Base-by-base conservation (phyloP, 2,113 vertebrate species). In the Rhinoderma darwinii region DNA sequence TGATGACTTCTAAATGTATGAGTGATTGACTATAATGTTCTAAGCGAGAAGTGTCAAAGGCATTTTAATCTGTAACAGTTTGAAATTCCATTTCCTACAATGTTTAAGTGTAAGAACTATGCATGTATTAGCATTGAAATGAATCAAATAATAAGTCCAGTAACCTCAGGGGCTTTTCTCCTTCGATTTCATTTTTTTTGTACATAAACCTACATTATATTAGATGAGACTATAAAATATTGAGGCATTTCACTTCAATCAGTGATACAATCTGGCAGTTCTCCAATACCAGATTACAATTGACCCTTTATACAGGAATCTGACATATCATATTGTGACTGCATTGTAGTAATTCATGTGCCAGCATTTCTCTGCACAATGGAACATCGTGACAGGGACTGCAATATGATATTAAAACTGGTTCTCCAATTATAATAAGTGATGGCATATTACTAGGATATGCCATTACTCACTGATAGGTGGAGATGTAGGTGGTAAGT, bases 21-120 rank as follows among this genome's bases (percentile, higher is more conserved):
- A 37, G 39, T 75, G 72, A 84, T 73, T 54, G 51, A 61, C 83
- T 43, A 76, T 84, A 75, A 75, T 84, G 83, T 84, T 84, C 70
- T 43, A 22, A 59, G 14, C 22, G 83, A 61, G 41, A 51, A 18
- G 54, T 75, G 72, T 61, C 70, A 84, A 76, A 84, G 41, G 50
- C 70, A 22, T 84, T 84, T 43, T 84, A 84, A 84, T 76, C 83
- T 84, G 35, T 44, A 75, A 76, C 47, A 39, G 47, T 75, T 59
- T 84, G 68, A 84, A 73, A 75, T 84, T 61, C 70, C 39, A 75
- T 84, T 75, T 75, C 74, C 35, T 61, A 43, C 70, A 20, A 73
- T 73, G 35, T 59, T 56, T 84, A 84, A 84, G 72, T 61, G 50
- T 56, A 32, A 75, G 72, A 84, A 61, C 37, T 30, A 61, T 44